A percentile compares a stretch with the other conserved stretches of the same genome.
Conservation (phyloP, 1,140 invertebrate genomes). For the Cotesia vestalis region DNA sequence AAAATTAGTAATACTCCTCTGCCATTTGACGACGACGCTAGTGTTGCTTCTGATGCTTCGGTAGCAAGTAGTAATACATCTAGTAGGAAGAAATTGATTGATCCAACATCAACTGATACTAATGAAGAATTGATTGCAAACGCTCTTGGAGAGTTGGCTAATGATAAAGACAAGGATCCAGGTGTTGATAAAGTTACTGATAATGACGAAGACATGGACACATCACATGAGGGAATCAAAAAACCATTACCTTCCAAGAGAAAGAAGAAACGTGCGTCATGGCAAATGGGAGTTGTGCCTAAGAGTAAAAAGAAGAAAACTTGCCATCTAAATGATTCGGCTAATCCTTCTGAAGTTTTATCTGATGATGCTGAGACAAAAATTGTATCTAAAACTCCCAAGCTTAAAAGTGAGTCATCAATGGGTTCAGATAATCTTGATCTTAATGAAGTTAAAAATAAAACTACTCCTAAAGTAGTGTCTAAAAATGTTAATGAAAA, state of each 20-base stretch:
- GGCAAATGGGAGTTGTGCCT: constrained; percentile 24
- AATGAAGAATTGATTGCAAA: constrained; percentile 51
- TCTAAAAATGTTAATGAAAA: constrained; percentile 54
- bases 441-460: constrained; percentile 54
- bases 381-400: no score
- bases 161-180: constrained; percentile 33
- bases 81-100: constrained; percentile 24
- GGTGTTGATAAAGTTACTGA: constrained; percentile 38
- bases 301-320: constrained; percentile 17
- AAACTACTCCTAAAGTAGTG: constrained; percentile 56
- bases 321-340: constrained; percentile 21
- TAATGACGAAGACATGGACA: constrained; percentile 35
- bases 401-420: not conserved
- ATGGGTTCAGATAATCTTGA: not conserved
- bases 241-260: constrained; percentile 9
- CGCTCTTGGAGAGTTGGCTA: constrained; percentile 44
- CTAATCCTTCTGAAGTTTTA: not conserved
- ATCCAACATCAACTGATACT: constrained; percentile 18
- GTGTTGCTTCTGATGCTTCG: constrained; percentile 47
- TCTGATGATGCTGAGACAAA: not conserved
- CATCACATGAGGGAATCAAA: not conserved
- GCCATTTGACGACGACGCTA: constrained; percentile 44
- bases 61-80: constrained; percentile 39
- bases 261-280: constrained; percentile 25
- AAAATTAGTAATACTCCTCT: constrained; percentile 33